phyloP scores from a whole-genome alignment of 1,140 invertebrate genomes.

The Heterodera carotae region DNA sequence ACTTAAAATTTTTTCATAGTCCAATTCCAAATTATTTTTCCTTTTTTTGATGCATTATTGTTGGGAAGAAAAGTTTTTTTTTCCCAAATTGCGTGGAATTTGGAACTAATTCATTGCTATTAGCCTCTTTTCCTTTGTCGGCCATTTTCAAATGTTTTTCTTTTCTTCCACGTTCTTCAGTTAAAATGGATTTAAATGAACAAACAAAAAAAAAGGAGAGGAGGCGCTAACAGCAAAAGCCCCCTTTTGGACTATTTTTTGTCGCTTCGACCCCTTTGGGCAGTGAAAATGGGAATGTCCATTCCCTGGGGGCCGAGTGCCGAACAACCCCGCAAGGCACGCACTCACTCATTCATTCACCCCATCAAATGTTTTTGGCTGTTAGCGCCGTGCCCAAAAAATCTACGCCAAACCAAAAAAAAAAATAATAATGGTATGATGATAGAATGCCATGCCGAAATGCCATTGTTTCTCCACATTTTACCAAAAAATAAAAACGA shows the following conservation, averaged over 20 bases:
- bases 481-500: neutral
- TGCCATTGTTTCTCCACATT: too few relatives aligned
- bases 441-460: too few relatives aligned
- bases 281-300: constrained; percentile 5
- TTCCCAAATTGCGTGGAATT: neutral
- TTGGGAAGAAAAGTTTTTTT: constrained; percentile 5
- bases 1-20: too few relatives aligned
- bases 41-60: too few relatives aligned
- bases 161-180: neutral
- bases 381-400: neutral
- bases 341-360: neutral
- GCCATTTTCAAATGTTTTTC: neutral
- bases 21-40: too few relatives aligned
- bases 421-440: too few relatives aligned
- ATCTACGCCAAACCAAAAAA: too few relatives aligned
- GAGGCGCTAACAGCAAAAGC: neutral
- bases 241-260: neutral
- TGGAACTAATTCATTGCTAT: too few relatives aligned
- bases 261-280: neutral
- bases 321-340: constrained; percentile 3
- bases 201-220: neutral
- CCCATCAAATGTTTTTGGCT: neutral
- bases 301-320: neutral
- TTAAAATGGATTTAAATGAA: neutral
- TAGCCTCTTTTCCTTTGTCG: too few relatives aligned